Percentiles rank a stretch among this genome's conserved stretches.
These are phyloP conservation scores for Hippocampus kuda DNA, from an alignment of 2,797 vertebrate species.

Conservation along the genomic window DNA sequence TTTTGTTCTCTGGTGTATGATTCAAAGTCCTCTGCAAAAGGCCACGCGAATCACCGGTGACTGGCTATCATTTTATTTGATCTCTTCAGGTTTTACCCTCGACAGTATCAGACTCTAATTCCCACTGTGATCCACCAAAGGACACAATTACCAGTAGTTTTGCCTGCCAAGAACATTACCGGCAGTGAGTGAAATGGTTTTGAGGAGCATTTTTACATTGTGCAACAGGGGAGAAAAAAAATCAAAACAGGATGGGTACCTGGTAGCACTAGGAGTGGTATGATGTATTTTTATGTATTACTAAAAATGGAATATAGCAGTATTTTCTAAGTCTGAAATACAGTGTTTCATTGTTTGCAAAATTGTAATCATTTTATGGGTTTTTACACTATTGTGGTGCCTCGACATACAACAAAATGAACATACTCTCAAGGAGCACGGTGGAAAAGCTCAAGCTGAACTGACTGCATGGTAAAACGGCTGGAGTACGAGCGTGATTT, in stretches of 20 bases:
- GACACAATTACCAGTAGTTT: slow-evolving; percentile 50
- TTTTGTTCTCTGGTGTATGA: slow-evolving; percentile 55
- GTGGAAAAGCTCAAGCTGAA: not conserved
- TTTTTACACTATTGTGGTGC: slow-evolving; percentile 11
- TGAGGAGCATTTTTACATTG: slow-evolving; percentile 39
- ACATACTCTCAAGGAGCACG: not conserved
- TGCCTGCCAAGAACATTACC: slow-evolving; percentile 49
- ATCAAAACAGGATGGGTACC: slow-evolving; percentile 37
- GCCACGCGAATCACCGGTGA: slow-evolving; percentile 51
- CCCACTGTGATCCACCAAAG: slow-evolving; percentile 56
- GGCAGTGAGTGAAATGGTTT: slow-evolving; percentile 40
- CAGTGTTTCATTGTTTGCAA: not conserved
- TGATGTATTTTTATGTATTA: slow-evolving; percentile 29
- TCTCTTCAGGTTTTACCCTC: slow-evolving; percentile 54
- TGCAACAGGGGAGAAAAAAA: slow-evolving; percentile 24
- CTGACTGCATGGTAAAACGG: no score
- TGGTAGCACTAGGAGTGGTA: slow-evolving; percentile 24
- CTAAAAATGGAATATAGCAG: not conserved
- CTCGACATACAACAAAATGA: slow-evolving; percentile 6
- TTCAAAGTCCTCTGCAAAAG: slow-evolving; percentile 53
- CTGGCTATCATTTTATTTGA: slow-evolving; percentile 60
- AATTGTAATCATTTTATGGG: not conserved
- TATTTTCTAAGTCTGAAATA: not conserved
- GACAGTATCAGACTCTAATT: slow-evolving; percentile 47
- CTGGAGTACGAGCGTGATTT: not conserved